phyloP scores from a whole-genome alignment of 2,797 vertebrate species.

The Aviceda leuphotes region DNA sequence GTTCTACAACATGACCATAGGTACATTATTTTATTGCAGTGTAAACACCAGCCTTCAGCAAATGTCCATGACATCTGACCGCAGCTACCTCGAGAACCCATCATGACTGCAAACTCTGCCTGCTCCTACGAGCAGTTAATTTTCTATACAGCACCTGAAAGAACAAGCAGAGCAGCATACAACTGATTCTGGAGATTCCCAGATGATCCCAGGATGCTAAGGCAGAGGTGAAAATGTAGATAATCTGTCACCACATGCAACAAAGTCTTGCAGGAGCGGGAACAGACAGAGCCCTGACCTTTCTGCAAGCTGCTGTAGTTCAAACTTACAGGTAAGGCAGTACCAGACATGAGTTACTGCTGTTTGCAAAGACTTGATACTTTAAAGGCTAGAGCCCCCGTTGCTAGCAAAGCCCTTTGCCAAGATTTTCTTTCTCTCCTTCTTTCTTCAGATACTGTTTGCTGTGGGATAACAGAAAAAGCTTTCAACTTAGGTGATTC shows the following conservation, averaged over 20 bases:
- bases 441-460: not conserved
- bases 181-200: not conserved
- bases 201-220: not conserved
- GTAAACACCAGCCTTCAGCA: not conserved
- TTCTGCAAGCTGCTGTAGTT: not conserved
- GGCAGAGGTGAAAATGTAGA: not conserved
- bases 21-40: not conserved
- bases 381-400: not conserved
- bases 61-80: accelerated
- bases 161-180: not conserved
- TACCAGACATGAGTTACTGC: not conserved
- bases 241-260: not conserved
- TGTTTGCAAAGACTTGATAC: not conserved
- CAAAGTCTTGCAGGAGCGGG: not conserved
- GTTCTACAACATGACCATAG: accelerated
- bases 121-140: accelerated
- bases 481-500: not conserved
- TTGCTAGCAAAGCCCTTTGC: not conserved
- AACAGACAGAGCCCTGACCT: not conserved
- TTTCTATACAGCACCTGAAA: not conserved
- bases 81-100: not conserved
- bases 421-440: not conserved
- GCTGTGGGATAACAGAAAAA: not conserved
- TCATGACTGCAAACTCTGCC: accelerated
- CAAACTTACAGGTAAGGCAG: not conserved